Evolutionary conservation across 2,888 invertebrate genomes (phyloP), one percentile per base, ranked within the genome.

Genomic region (Fragum sueziense): DNA sequence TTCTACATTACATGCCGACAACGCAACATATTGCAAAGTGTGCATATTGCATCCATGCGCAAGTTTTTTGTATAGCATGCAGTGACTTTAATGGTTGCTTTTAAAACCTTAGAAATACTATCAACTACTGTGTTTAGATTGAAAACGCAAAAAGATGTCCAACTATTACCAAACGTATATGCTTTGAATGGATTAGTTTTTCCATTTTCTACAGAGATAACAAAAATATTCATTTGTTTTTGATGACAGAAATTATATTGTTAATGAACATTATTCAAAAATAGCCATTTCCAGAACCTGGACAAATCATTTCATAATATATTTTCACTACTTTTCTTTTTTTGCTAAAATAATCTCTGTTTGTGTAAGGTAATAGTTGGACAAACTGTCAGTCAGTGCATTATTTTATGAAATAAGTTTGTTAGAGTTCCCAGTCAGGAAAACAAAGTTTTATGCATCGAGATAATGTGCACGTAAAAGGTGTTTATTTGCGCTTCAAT

Each of bases 1-100:
- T 54, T 65, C 71, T 70, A 72, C 79, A 81, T 54, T 78, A 76
- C 80, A 84, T 80, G 81, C 81, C 75, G 74, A 78, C 82, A 77
- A 82, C 80, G 82, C 81, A 80, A 84, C 81, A 79, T 25, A 41
- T 76, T 78, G 84, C 84, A 76, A 61, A 73, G 65, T 79, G 84
- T 84, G 84, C 81, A 82, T 75, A 84, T 76, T 80, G 82, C 82
- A 20, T 80, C 80, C 84, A 84, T 84, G 84, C 84, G 84, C 82
- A 59, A 76, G 74, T 74, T 69, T 77, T 57, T 65, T 65, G 65
- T 41, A 17, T 41, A 65, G 80, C 84, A 84, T 81, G 81, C 81
- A 84, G 80, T 80, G 80, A 70, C 61, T 73, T 17, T 27, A 25
- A 37, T 33, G 41, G 22, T 41, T 65, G 65, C 41, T 34, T 20